These are phyloP conservation scores for Hipposideros armiger DNA, from an alignment of 2,113 vertebrate genomes.

Conservation along the genomic window DNA sequence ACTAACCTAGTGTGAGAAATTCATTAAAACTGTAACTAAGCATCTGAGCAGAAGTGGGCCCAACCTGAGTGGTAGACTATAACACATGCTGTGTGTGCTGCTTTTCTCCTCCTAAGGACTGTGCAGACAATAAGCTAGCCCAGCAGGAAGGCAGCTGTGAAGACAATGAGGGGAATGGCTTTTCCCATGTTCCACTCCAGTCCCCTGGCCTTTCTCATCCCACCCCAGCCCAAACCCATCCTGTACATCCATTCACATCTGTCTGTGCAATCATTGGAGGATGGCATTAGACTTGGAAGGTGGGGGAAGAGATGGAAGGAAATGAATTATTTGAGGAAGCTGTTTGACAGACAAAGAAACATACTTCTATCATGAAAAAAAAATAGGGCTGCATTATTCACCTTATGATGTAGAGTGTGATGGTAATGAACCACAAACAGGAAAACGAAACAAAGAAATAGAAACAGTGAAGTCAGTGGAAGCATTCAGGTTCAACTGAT, in stretches of 20 bases:
- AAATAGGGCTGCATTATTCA: neutral
- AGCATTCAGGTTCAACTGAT: neutral
- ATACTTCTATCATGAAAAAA: neutral
- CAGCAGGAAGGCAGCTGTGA: neutral
- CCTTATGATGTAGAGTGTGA: neutral
- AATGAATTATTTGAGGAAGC: neutral
- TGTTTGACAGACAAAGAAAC: constrained; percentile 7
- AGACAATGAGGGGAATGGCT: neutral
- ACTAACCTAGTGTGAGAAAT: neutral
- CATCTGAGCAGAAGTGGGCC: neutral
- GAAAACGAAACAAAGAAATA: neutral
- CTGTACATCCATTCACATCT: neutral
- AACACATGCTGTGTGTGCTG: fast-evolving
- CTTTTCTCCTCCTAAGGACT: neutral
- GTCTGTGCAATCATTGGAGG: neutral
- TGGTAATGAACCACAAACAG: neutral
- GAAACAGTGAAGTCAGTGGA: neutral
- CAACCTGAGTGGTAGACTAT: fast-evolving
- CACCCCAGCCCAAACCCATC: neutral
- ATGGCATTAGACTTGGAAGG: neutral
- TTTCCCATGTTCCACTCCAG: neutral
- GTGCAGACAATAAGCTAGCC: fast-evolving
- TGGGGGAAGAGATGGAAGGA: neutral
- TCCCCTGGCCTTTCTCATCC: neutral
- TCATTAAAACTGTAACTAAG: neutral